phyloP scores from a whole-genome alignment of 2,888 invertebrate genomes.

The Unio pictorum region DNA sequence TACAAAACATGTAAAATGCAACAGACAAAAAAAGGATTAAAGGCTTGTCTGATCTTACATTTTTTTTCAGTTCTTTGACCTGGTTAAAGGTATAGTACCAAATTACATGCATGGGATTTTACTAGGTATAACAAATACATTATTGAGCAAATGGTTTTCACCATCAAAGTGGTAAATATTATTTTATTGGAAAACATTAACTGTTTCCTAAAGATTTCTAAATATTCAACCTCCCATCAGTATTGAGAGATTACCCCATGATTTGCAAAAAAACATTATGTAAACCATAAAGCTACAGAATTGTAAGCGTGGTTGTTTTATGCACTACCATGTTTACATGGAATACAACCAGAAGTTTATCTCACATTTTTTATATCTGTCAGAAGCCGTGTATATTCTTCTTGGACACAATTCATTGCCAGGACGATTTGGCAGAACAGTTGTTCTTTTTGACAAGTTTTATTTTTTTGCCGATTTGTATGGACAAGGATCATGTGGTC shows the following conservation, averaged over 20 bases:
- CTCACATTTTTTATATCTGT: no score
- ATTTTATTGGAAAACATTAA: constrained; percentile 23
- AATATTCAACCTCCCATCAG: constrained; percentile 13
- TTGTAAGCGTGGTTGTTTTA: constrained; percentile 16
- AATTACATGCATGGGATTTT: no score
- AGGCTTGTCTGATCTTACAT: constrained; percentile 1
- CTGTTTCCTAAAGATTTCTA: constrained; percentile 8
- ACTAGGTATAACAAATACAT: no score
- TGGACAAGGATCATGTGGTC: no score
- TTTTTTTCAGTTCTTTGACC: no score
- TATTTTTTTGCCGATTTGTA: no score
- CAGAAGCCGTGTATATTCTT: no score
- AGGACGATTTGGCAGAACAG: constrained; percentile 13
- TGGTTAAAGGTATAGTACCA: no score
- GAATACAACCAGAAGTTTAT: no score
- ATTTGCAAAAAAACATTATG: constrained; percentile 6
- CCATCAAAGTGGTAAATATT: constrained; percentile 10
- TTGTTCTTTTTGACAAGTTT: no score
- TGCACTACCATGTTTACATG: constrained; percentile 9
- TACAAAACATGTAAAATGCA: constrained; percentile 8
- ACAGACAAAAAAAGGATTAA: constrained; percentile 14
- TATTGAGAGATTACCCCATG: constrained; percentile 8
- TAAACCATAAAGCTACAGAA: constrained; percentile 11
- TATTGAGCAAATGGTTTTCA: not conserved
- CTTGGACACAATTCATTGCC: not conserved